phyloP scores from a whole-genome alignment of 2,797 vertebrate genomes.

The Astyanax mexicanus region DNA sequence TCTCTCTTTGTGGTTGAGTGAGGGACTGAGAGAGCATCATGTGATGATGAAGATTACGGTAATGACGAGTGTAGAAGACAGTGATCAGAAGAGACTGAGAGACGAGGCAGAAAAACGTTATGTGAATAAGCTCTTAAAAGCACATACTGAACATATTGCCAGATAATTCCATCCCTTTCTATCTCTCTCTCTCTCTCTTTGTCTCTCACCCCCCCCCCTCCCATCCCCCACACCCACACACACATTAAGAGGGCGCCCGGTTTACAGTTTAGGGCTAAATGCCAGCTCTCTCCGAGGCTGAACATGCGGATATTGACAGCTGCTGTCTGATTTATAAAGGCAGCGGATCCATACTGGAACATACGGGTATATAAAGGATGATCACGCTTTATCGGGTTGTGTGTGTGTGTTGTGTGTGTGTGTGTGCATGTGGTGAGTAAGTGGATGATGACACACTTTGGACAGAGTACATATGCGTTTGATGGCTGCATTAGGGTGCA shows the following conservation, averaged over 20 bases:
- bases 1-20: neutral
- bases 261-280: neutral
- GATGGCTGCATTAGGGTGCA: neutral
- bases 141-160: constrained; percentile 11
- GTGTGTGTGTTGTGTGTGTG: neutral
- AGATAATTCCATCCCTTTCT: neutral
- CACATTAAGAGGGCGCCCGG: neutral
- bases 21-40: neutral
- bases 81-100: neutral
- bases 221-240: too few species aligned
- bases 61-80: constrained; percentile 17
- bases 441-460: neutral
- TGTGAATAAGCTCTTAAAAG: constrained; percentile 1
- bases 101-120: neutral
- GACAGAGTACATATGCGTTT: neutral
- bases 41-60: constrained; percentile 43
- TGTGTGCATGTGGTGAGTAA: neutral
- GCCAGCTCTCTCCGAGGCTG: constrained; percentile 3
- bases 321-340: neutral
- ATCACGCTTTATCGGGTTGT: neutral
- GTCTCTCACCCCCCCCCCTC: neutral
- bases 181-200: neutral
- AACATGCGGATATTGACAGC: neutral
- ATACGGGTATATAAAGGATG: constrained; percentile 5
- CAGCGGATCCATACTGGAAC: neutral